Percentiles rank a stretch among this genome's conserved stretches.
These are phyloP conservation scores for Morus bassanus DNA, from an alignment of 2,797 vertebrate genomes.

Conservation along the genomic window DNA sequence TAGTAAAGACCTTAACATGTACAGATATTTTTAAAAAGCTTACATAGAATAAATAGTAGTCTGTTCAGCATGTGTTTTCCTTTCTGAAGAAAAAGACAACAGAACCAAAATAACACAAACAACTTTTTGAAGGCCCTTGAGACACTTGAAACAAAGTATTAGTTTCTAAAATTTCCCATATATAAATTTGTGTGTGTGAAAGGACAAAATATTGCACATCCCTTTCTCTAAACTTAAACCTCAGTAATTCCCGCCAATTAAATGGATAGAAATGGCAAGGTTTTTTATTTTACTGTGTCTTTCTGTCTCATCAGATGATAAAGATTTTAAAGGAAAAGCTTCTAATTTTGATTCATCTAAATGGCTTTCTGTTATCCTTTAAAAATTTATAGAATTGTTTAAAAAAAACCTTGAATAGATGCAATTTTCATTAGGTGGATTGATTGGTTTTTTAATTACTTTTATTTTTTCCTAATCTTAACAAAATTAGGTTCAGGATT, in stretches of 20 bases:
- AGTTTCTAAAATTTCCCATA: not conserved
- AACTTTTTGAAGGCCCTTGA: not conserved
- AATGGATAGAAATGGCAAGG: not conserved
- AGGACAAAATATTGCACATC: not conserved
- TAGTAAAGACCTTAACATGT: not conserved
- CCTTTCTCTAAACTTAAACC: not conserved
- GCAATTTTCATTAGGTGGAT: not conserved
- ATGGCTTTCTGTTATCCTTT: not conserved
- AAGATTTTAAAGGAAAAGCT: not conserved
- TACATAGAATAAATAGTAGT: not conserved
- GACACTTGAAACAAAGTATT: not conserved
- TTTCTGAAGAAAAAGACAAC: not conserved
- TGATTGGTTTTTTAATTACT: not conserved
- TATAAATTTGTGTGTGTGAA: not conserved
- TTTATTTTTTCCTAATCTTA: not conserved
- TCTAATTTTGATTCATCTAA: not conserved
- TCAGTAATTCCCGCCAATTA: not conserved
- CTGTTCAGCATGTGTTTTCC: accelerated
- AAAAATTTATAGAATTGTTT: not conserved
- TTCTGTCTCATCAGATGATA: not conserved
- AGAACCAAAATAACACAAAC: not conserved
- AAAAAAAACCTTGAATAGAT: not conserved
- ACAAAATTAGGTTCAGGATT: not conserved
- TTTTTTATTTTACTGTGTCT: not conserved
- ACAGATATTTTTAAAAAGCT: not conserved